phyloP scores from a whole-genome alignment of 2,888 invertebrate species.

The Penaeus monodon region DNA sequence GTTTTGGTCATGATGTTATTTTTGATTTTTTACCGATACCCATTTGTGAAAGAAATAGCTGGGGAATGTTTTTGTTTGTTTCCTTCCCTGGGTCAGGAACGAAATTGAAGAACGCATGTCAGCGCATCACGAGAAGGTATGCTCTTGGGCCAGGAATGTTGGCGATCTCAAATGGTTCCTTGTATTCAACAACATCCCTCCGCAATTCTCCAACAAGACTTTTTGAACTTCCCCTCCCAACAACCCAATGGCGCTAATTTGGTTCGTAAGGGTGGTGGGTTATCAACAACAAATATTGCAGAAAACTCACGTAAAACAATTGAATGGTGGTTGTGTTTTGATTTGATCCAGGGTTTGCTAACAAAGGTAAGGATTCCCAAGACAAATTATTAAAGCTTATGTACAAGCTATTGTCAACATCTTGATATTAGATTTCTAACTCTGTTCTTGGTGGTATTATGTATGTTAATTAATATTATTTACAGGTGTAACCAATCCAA shows the following conservation, averaged over 20 bases:
- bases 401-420: neutral
- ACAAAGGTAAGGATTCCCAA: constrained; percentile 82
- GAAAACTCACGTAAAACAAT: constrained; percentile 99
- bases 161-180: constrained; percentile 99
- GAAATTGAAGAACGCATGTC: constrained; percentile 99
- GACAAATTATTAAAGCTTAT: neutral
- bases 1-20: neutral
- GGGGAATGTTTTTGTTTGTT: constrained; percentile 95
- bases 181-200: constrained; percentile 98
- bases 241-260: constrained; percentile 86
- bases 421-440: neutral
- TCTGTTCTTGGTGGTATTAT: neutral
- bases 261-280: constrained; percentile 91
- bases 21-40: constrained; percentile 80
- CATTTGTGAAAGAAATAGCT: constrained; percentile 90
- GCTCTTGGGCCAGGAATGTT: constrained; percentile 95
- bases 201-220: constrained; percentile 95
- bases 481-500: constrained; percentile 84
- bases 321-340: constrained; percentile 98
- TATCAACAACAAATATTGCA: constrained; percentile 99
- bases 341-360: constrained; percentile 99
- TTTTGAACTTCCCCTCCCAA: constrained; percentile 96
- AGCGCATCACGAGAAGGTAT: constrained; percentile 94
- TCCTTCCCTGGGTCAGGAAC: constrained; percentile 85
- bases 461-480: constrained; percentile 3